Conservation (phyloP, 2,797 vertebrate genomes). For the Gobionotothen gibberifrons region DNA sequence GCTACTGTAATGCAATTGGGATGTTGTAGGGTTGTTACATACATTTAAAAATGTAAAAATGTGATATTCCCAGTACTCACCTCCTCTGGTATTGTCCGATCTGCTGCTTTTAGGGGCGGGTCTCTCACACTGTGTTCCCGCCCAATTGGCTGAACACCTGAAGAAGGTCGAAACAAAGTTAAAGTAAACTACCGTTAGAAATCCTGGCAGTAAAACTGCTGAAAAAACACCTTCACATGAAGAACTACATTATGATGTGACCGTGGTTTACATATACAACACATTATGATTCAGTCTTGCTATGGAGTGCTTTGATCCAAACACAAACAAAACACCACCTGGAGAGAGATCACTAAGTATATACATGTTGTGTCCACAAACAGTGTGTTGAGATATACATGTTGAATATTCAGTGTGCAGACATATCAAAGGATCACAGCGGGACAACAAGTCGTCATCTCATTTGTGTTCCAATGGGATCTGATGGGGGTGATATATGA, state of each 20-base stretch:
- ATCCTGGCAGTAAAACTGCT: constrained; percentile 16
- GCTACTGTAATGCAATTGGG: neutral
- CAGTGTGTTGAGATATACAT: constrained; percentile 51
- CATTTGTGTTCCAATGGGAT: constrained; percentile 72
- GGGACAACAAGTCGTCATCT: constrained; percentile 67
- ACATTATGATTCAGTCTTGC: constrained; percentile 63
- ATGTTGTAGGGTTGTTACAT: neutral
- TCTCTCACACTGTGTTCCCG: constrained; percentile 97
- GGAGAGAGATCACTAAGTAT: constrained; percentile 54
- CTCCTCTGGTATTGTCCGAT: constrained; percentile 94
- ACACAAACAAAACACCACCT: constrained; percentile 68
- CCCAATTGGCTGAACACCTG: constrained; percentile 98
- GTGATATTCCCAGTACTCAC: constrained; percentile 83
- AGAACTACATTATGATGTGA: constrained; percentile 52
- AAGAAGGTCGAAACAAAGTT: constrained; percentile 73
- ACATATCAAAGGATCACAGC: constrained; percentile 54
- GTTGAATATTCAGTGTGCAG: constrained; percentile 67
- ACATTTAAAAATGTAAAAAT: neutral
- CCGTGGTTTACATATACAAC: constrained; percentile 57
- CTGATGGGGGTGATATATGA: constrained; percentile 75
- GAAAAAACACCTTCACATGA: constrained; percentile 45
- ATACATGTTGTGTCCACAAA: constrained; percentile 52
- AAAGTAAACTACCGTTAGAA: constrained; percentile 39
- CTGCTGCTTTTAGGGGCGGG: constrained; percentile 98
- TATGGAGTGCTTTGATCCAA: constrained; percentile 61